Percentiles rank a stretch among this genome's conserved stretches.
Evolutionary conservation across 2,113 vertebrate genomes (phyloP).

Genomic region (Thryonomys swinderianus): DNA sequence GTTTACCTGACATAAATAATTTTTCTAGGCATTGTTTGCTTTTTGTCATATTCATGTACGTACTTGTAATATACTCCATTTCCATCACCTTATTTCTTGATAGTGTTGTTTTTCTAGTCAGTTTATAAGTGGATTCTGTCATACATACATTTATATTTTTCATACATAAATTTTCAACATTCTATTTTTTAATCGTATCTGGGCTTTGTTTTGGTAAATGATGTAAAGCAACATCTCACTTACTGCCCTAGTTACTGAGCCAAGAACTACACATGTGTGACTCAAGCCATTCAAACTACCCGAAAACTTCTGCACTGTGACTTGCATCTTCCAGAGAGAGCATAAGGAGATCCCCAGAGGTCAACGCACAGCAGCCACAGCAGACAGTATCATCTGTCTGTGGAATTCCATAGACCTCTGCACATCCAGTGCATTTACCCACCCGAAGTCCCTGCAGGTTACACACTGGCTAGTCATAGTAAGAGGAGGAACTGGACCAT

Average conservation of each 20-base stretch:
- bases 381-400: neutral
- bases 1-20: neutral
- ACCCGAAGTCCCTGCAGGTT: neutral
- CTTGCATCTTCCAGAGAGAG: neutral
- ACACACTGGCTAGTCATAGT: neutral
- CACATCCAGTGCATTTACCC: neutral
- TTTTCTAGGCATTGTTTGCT: neutral
- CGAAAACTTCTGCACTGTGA: constrained; percentile 18
- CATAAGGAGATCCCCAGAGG: constrained; percentile 16
- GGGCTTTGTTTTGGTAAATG: constrained; percentile 61
- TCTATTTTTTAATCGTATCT: constrained; percentile 56
- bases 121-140: constrained; percentile 36
- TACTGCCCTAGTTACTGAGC: constrained; percentile 24
- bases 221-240: constrained; percentile 46
- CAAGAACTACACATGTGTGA: constrained; percentile 29
- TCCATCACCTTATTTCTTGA: constrained; percentile 22
- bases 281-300: neutral
- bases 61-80: constrained; percentile 47
- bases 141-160: neutral
- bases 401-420: constrained; percentile 15
- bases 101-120: constrained; percentile 34
- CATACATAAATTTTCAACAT: constrained; percentile 27
- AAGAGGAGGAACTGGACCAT: neutral
- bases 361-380: neutral
- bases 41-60: constrained; percentile 42